A percentile compares a stretch with the other conserved stretches of the same genome.
phyloP scores from a whole-genome alignment of 2,797 vertebrate genomes.

The Decapterus maruadsi region DNA sequence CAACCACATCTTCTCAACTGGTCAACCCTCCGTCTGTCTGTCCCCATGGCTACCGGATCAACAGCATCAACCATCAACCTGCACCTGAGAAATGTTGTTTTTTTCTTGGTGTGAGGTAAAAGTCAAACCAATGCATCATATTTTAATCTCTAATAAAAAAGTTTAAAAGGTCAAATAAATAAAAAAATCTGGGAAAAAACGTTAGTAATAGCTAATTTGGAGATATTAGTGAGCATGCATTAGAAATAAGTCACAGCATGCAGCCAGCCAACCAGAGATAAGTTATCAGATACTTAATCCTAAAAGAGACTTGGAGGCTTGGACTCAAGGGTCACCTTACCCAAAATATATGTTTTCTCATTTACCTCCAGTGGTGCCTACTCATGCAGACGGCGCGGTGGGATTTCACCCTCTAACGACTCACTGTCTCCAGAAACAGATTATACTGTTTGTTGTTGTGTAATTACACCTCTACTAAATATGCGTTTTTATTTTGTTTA shows the following conservation, averaged over 20 bases:
- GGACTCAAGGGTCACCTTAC: slow-evolving; percentile 23
- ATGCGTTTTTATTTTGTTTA: no score
- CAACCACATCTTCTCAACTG: slow-evolving; percentile 82
- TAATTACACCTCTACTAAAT: neutral
- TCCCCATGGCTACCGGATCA: neutral
- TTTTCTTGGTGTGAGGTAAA: neutral
- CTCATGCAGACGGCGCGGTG: neutral
- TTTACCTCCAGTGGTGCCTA: neutral
- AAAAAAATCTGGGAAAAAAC: slow-evolving; percentile 6
- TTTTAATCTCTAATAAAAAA: neutral
- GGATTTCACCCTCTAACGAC: no score
- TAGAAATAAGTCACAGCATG: slow-evolving; percentile 48
- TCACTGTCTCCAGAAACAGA: neutral
- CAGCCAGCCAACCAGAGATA: slow-evolving; percentile 43
- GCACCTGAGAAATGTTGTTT: neutral
- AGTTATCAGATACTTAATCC: slow-evolving; percentile 15
- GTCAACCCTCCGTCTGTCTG: slow-evolving; percentile 1
- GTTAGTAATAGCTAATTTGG: slow-evolving; percentile 17
- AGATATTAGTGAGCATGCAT: slow-evolving; percentile 60
- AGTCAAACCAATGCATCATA: slow-evolving; percentile 4
- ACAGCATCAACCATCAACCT: neutral
- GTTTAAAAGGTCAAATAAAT: slow-evolving; percentile 3
- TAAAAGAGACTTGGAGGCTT: neutral
- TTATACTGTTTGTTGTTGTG: neutral
- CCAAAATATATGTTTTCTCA: neutral